Base-by-base conservation (phyloP, 2,797 vertebrate genomes). In the Micrastur ruficollis region DNA sequence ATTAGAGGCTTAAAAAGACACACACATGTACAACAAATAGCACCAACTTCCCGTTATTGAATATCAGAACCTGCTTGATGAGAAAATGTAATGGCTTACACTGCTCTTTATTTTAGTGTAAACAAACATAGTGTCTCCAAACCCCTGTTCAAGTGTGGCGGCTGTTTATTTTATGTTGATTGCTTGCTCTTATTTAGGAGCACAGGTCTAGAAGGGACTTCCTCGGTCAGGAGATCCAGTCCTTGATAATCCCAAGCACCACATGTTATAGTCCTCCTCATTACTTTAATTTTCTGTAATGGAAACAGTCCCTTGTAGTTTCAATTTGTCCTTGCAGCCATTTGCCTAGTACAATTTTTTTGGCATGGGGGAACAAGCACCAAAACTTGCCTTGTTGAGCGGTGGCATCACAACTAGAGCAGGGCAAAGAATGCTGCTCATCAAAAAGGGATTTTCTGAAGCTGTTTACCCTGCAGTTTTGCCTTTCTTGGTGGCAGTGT, bases 1-100 rank as follows among this genome's bases (percentile, higher is more conserved):
- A 97, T 97, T 97, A 97, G 91, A 53, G 86, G 94, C 97, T 97
- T 97, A 90, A 96, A 98, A 97, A 95, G 90, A 84, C 90, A 68
- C 90, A 11, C 78, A 47, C 53, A 44, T 17, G 52, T 86, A 79
- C 96, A 91, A 92, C 67, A 90, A 91, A 90, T 95, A 94, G 67
- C 91, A 96, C 59, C 93, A 81, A 78, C 89, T 92, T 95, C 53
- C 55, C 12, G 27, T 87, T 96, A 83, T 14, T 81, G 78, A 91
- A 36, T 81, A 86, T 89, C 86, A 94, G 86, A 92, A 86, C 66
- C 80, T 63, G 25, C 72, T 95, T 93, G 89, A 94, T 94, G 86
- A 93, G 76, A 84, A 81, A 92, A 55, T 0, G 12, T 49, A 34
- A 23, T 31, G 81, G 50, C 22, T 62, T 65, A 70, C 20, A 4